Percentiles rank a stretch among this genome's conserved stretches.
Conservation (phyloP, 2,888 invertebrate species). For the Drosophila paracracens region DNA sequence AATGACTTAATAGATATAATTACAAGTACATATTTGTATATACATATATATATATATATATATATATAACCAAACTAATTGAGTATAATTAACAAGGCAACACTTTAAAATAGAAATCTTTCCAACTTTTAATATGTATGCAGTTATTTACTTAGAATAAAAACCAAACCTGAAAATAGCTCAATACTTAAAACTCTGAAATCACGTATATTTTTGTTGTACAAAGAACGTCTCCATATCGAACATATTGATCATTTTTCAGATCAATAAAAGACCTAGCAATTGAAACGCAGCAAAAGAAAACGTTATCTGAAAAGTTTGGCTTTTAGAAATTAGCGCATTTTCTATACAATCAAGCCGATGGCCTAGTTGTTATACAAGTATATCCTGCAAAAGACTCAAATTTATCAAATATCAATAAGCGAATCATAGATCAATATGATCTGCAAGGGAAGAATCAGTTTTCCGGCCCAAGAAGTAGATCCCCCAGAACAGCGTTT, state of each 20-base stretch:
- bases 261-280: not conserved
- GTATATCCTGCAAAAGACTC: too few species aligned
- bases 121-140: not conserved
- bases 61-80: not conserved
- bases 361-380: too few species aligned
- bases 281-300: not conserved
- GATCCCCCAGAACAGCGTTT: conserved; percentile 30
- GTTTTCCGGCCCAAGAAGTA: not conserved
- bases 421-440: not conserved
- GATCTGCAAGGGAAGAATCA: not conserved
- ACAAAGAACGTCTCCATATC: not conserved
- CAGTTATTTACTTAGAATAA: not conserved
- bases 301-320: too few species aligned
- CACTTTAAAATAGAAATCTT: not conserved
- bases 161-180: not conserved
- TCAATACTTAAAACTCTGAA: not conserved
- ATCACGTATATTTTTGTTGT: not conserved
- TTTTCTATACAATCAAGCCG: too few species aligned
- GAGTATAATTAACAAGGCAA: not conserved
- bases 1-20: not conserved
- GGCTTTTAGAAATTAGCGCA: too few species aligned
- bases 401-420: not conserved
- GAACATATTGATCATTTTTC: too few species aligned
- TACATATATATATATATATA: not conserved
- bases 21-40: not conserved